Evolutionary conservation across 64 coral and sea anemone genomes (phyloP).

Genomic region (Cladopsammia gracilis): DNA sequence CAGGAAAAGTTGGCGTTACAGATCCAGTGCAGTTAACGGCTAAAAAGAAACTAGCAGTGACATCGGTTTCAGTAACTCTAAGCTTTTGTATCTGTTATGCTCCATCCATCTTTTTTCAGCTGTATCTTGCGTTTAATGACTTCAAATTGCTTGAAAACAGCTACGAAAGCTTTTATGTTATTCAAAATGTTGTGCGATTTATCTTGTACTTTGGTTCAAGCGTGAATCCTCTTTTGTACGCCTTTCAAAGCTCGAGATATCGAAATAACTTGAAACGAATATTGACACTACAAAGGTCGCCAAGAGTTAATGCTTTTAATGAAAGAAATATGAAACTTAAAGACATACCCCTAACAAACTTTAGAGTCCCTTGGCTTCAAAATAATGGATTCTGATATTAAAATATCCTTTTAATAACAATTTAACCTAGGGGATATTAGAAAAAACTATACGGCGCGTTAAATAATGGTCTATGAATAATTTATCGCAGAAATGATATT

Average conservation of each 20-base stretch:
- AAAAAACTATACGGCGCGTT: too few relatives aligned
- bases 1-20: background rate
- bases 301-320: background rate
- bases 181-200: constrained; percentile 24
- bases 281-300: background rate
- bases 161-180: background rate
- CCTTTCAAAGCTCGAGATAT: constrained; percentile 70
- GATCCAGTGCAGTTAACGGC: background rate
- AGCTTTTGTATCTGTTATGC: constrained; percentile 47
- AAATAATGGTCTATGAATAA: too few relatives aligned
- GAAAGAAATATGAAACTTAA: background rate
- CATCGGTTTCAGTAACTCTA: constrained; percentile 42
- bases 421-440: too few relatives aligned
- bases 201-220: constrained; percentile 64
- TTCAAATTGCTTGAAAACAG: background rate
- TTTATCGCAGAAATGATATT: too few relatives aligned
- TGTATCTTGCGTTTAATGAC: constrained; percentile 17
- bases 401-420: too few relatives aligned
- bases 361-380: too few relatives aligned
- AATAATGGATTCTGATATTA: too few relatives aligned
- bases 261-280: constrained; percentile 45
- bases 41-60: constrained; percentile 50
- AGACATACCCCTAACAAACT: background rate
- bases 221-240: constrained; percentile 66
- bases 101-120: constrained; percentile 30